A percentile compares a stretch with the other conserved stretches of the same genome.
These are phyloP conservation scores for Myripristis jacobus DNA, from an alignment of 2,797 vertebrate genomes.

Conservation along the genomic window DNA sequence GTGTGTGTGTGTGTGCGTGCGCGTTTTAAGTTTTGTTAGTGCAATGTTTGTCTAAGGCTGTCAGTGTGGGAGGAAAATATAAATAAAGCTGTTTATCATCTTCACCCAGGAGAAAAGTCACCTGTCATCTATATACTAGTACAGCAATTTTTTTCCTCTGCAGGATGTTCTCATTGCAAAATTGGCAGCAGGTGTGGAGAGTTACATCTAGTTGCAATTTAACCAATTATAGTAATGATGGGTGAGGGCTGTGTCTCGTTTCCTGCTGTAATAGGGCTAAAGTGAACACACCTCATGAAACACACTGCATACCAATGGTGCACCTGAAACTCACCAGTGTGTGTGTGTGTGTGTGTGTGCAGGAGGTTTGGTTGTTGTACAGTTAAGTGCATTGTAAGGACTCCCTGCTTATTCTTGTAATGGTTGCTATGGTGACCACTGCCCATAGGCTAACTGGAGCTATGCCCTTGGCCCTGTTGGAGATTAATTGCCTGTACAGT, in stretches of 20 bases:
- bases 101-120: conserved; percentile 22
- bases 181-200: conserved; percentile 61
- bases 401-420: conserved; percentile 17
- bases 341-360: background rate
- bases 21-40: background rate
- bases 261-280: conserved; percentile 48
- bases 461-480: conserved; percentile 29
- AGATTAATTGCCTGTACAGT: conserved; percentile 42
- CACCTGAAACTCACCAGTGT: conserved; percentile 41
- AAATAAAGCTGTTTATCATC: conserved; percentile 17
- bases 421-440: conserved; percentile 47
- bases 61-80: conserved; percentile 4
- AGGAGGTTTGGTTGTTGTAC: background rate
- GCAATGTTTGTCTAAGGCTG: background rate
- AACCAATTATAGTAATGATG: conserved; percentile 67
- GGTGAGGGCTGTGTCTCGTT: conserved; percentile 60
- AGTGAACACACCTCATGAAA: conserved; percentile 44
- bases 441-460: conserved; percentile 27
- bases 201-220: conserved; percentile 49
- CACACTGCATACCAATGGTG: conserved; percentile 46
- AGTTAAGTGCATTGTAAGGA: conserved; percentile 5
- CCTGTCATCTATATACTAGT: conserved; percentile 18
- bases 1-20: conserved; percentile 15
- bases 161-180: conserved; percentile 37
- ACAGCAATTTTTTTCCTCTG: background rate